Evolutionary conservation across 2,797 vertebrate species (phyloP), one percentile per base, ranked within the genome.

Genomic region (Dallia pectoralis): DNA sequence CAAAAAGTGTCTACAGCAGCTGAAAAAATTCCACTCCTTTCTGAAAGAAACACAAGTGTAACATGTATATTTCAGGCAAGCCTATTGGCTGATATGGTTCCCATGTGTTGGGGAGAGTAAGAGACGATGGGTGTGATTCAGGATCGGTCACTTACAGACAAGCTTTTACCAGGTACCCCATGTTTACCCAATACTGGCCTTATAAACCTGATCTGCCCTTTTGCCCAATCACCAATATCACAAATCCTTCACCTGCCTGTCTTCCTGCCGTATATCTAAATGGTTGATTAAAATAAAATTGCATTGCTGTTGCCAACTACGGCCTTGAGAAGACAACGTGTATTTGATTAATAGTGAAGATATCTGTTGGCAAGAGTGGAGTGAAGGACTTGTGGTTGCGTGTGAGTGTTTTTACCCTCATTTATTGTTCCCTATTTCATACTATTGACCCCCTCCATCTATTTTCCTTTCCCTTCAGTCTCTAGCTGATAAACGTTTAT

Each of bases 341-440:
- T 40, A 44, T 44, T 44, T 8, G 40, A 44, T 14, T 44, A 44
- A 44, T 44, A 44, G 11, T 44, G 11, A 14, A 44, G 40, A 44
- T 12, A 44, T 44, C 9, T 11, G 12, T 44, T 4, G 36, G 14
- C 40, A 14, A 44, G 40, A 44, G 40, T 6, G 14, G 9, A 44
- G 40, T 44, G 40, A 14, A 44, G 0, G 40, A 44, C 14, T 3
- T 40, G 29, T 64, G 6, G 32, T 29, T 32, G 64, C 18, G 1
- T 66, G 18, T 65, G 64, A 22, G 64, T 40, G 64, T 36, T 56
- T 83, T 77, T 75, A 71, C 71, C 77, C 77, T 56, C 84, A 72
- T 66, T 44, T 14, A 44, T 44, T 81, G 82, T 82, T 85, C 79
- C 81, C 78, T 82, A 76, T 80, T 73, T 6, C n/a, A 53, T 83